Evolutionary conservation across 2,888 invertebrate genomes (phyloP).

Genomic region (Rosalia funebris): DNA sequence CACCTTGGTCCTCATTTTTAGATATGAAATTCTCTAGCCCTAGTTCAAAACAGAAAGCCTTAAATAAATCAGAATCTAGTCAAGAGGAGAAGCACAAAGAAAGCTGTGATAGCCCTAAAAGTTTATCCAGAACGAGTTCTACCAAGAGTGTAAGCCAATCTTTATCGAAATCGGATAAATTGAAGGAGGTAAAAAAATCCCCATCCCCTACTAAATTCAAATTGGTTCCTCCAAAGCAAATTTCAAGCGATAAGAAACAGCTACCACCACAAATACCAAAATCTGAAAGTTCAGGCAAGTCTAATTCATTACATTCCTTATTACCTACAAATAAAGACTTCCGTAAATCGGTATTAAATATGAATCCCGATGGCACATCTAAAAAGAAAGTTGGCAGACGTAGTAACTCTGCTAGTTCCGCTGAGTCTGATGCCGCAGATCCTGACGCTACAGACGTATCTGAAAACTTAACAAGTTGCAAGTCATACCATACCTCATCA

Average conservation of each 20-base stretch:
- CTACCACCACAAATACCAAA: constrained; percentile 66
- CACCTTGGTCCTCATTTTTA: constrained; percentile 74
- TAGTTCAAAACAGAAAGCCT: constrained; percentile 54
- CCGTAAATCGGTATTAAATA: constrained; percentile 78
- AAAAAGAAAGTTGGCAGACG: constrained; percentile 61
- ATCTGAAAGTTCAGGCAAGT: constrained; percentile 56
- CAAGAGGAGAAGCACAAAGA: constrained; percentile 59
- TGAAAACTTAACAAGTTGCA: constrained; percentile 58
- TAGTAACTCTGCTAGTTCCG: constrained; percentile 65
- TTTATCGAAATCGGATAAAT: constrained; percentile 48
- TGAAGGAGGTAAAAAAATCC: constrained; percentile 49
- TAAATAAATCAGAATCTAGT: constrained; percentile 53
- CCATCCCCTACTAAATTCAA: constrained; percentile 48
- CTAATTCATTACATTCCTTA: constrained; percentile 57
- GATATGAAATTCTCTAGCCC: constrained; percentile 65
- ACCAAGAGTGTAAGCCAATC: constrained; percentile 63
- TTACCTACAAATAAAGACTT: constrained; percentile 76
- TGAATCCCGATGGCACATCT: constrained; percentile 64
- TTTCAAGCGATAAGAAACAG: constrained; percentile 49
- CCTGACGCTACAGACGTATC: constrained; percentile 62
- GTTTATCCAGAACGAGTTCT: constrained; percentile 63
- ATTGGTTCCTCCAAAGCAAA: constrained; percentile 51
- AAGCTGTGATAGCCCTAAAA: constrained; percentile 56
- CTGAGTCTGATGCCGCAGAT: constrained; percentile 62
- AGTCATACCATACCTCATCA: constrained; percentile 52